These are phyloP conservation scores for Pantherophis alleghaniensis DNA, from an alignment of 2,797 vertebrate genomes.

Conservation along the genomic window DNA sequence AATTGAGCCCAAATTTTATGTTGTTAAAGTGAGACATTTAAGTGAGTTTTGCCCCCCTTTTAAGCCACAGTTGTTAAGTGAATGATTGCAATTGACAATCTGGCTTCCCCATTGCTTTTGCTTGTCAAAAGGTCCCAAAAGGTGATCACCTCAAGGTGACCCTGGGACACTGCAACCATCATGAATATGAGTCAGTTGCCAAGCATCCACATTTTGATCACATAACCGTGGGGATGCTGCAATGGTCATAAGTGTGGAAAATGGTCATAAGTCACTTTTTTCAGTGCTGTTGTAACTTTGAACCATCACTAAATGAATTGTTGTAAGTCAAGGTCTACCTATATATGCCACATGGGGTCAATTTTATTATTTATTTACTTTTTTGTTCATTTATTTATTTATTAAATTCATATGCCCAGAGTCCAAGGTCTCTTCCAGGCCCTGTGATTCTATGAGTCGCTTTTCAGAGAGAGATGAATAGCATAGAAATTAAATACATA, in stretches of 20 bases:
- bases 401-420: not conserved
- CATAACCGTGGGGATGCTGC: not conserved
- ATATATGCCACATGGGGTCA: not conserved
- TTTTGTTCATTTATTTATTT: not conserved
- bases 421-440: not conserved
- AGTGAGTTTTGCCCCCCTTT: not conserved
- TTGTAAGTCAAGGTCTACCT: not conserved
- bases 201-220: not conserved
- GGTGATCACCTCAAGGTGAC: not conserved
- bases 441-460: not conserved
- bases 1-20: not conserved
- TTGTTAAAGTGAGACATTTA: not conserved
- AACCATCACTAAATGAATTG: not conserved
- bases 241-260: not conserved
- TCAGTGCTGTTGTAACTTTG: not conserved
- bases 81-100: not conserved
- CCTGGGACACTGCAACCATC: not conserved
- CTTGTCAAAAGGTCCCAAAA: not conserved
- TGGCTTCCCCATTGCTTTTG: not conserved
- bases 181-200: not conserved
- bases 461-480: not conserved
- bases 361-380: not conserved
- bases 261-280: not conserved
- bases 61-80: not conserved
- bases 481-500: not conserved